Evolutionary conservation across 2,888 invertebrate species (phyloP).

Genomic region (Drosophila nr. perissopoda): DNA sequence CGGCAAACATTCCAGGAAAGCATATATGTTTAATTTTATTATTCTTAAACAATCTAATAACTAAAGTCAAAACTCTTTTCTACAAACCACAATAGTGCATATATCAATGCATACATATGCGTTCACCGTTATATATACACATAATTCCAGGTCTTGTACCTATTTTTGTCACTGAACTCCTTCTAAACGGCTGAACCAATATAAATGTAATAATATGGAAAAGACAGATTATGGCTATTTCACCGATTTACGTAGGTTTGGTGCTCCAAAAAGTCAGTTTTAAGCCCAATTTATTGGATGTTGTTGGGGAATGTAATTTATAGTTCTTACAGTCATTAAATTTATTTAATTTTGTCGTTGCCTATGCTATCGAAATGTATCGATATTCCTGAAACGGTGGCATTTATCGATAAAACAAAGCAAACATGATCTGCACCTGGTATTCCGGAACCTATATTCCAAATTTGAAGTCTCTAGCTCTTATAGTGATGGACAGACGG

Average conservation of each 20-base stretch:
- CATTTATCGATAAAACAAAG: no score
- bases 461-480: no score
- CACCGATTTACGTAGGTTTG: background rate
- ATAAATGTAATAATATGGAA: background rate
- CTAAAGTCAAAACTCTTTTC: conserved; percentile 45
- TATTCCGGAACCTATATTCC: no score
- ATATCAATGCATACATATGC: background rate
- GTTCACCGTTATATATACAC: background rate
- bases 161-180: background rate
- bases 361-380: background rate
- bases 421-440: no score
- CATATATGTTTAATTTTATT: conserved; percentile 79
- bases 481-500: no score
- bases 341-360: conserved; percentile 5
- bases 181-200: background rate
- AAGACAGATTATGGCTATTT: background rate
- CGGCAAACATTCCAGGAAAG: conserved; percentile 44
- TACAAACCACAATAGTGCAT: background rate
- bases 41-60: conserved; percentile 76
- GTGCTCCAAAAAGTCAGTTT: background rate
- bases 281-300: background rate
- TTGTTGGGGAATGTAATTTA: conserved; percentile 2
- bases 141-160: background rate
- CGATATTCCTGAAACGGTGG: no score
- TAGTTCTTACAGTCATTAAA: conserved; percentile 15